phyloP scores from a whole-genome alignment of 2,113 vertebrate species.

The Paratilapia polleni region DNA sequence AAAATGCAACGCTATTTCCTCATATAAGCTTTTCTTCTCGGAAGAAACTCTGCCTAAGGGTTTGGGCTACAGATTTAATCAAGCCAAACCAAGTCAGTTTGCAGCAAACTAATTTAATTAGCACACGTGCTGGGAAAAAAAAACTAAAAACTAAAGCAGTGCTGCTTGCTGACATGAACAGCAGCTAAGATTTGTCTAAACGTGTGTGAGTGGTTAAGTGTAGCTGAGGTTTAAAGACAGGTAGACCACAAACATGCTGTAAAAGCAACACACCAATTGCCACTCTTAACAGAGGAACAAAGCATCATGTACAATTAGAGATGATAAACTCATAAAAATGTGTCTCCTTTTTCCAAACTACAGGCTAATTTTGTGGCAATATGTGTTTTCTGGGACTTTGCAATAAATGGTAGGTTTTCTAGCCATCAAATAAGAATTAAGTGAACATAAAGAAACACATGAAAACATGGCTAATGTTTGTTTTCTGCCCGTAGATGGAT shows the following conservation, averaged over 20 bases:
- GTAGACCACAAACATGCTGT: background rate
- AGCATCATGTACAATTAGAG: background rate
- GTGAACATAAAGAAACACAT: background rate
- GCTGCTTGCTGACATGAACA: background rate
- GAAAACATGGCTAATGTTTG: background rate
- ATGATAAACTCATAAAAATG: background rate
- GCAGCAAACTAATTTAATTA: too few species aligned
- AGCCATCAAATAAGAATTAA: background rate
- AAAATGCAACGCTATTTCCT: background rate
- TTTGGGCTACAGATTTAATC: background rate
- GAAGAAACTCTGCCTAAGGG: background rate
- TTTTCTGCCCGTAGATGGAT: constrained; percentile 75
- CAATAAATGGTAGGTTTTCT: constrained; percentile 83
- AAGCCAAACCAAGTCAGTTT: background rate
- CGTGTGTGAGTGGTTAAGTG: too few species aligned
- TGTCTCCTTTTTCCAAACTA: constrained; percentile 29
- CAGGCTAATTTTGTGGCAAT: constrained; percentile 80
- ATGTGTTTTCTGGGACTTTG: constrained; percentile 93
- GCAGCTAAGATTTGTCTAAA: background rate
- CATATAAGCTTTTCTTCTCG: background rate
- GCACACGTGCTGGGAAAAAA: too few species aligned
- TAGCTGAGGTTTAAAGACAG: background rate
- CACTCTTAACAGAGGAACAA: background rate
- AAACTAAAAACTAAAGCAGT: too few species aligned
- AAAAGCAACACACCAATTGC: background rate